Percentiles rank a stretch among this genome's conserved stretches.
phyloP scores from a whole-genome alignment of 35 echinoderm and acorn worm species.

The Ophiothrix spiculata region DNA sequence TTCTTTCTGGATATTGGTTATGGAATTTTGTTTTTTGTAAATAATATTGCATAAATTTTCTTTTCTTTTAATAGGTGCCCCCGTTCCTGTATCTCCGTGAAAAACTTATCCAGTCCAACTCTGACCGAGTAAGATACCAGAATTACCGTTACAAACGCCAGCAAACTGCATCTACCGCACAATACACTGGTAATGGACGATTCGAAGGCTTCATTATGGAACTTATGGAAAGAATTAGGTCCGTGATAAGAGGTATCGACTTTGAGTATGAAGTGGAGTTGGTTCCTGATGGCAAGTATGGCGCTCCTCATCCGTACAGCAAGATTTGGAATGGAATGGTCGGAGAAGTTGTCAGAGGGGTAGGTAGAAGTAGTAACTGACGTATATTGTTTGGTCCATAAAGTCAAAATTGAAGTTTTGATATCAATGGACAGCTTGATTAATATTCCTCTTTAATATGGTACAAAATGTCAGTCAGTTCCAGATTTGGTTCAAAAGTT shows the following conservation, averaged over 20 bases:
- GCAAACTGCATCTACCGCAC: not conserved
- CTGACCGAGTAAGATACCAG: not conserved
- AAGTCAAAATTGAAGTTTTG: not conserved
- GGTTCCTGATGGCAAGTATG: constrained; percentile 66
- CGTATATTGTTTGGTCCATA: not conserved
- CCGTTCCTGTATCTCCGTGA: constrained; percentile 36
- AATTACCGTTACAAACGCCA: constrained; percentile 1
- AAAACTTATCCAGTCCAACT: constrained; percentile 10
- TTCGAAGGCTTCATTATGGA: constrained; percentile 77
- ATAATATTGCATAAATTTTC: too few species aligned
- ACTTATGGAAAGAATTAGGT: constrained; percentile 42
- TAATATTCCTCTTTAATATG: not conserved
- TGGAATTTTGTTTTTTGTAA: not conserved
- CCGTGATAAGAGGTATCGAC: constrained; percentile 49
- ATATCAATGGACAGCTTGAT: not conserved
- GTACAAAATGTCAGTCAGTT: not conserved
- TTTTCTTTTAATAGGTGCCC: constrained; percentile 19
- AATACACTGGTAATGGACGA: constrained; percentile 55
- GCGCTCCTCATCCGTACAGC: constrained; percentile 22
- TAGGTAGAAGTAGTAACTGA: not conserved
- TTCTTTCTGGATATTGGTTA: too few species aligned
- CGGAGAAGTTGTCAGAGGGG: constrained; percentile 59
- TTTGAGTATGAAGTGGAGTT: constrained; percentile 69
- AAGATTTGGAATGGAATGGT: constrained; percentile 66
- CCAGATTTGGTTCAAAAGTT: too few species aligned